Conservation (phyloP, 2,113 vertebrate genomes). For the Mastomys coucha region DNA sequence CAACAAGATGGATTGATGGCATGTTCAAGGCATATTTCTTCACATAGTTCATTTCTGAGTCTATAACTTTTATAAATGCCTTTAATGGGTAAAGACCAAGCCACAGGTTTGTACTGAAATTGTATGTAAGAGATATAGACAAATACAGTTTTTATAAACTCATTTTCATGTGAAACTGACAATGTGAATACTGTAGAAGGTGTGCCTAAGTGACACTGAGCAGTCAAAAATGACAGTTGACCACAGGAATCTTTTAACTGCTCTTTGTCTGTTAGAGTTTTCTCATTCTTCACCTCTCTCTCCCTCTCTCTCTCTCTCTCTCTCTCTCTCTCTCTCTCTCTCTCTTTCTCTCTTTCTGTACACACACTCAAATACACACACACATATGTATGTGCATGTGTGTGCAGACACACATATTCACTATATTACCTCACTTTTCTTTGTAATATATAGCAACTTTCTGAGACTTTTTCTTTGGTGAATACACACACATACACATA, state of each 20-base stretch:
- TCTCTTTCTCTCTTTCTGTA: too few relatives aligned
- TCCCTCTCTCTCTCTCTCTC: too few relatives aligned
- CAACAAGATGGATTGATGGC: conserved; percentile 2
- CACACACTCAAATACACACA: too few relatives aligned
- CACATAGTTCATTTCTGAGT: conserved; percentile 41
- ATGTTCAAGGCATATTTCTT: not conserved
- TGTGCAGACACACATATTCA: not conserved
- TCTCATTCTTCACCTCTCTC: not conserved
- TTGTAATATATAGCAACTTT: not conserved
- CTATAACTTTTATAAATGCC: not conserved
- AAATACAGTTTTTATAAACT: not conserved
- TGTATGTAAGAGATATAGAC: not conserved
- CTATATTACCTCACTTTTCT: not conserved
- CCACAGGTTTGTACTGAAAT: not conserved
- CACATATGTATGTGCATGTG: too few relatives aligned
- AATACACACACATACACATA: not conserved
- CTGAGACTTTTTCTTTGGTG: conserved; percentile 18
- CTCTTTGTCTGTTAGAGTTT: not conserved
- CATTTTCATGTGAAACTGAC: not conserved
- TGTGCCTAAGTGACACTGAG: not conserved
- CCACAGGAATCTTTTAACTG: not conserved
- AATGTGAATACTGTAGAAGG: not conserved
- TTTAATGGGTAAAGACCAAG: conserved; percentile 2
- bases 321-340: too few relatives aligned
- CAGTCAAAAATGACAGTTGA: not conserved